Conservation (phyloP, 2,888 invertebrate species). For the Rotaria sp. region DNA sequence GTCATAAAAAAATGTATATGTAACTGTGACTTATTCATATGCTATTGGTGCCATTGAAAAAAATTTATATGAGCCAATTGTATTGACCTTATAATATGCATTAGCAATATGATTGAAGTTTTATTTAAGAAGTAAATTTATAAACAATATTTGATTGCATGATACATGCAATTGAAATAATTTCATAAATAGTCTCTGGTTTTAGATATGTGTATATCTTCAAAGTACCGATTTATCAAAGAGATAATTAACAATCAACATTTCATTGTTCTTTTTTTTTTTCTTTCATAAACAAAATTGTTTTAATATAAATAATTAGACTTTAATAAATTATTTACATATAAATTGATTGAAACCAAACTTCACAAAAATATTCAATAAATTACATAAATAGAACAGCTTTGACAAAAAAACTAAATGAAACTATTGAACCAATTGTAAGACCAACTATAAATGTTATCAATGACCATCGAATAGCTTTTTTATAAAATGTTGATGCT, state of each 20-base stretch:
- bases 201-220: background rate
- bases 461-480: background rate
- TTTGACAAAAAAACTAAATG: background rate
- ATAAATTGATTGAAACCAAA: background rate
- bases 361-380: background rate
- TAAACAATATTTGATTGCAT: background rate
- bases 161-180: background rate
- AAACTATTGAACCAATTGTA: background rate
- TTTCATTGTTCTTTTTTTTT: background rate
- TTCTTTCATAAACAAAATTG: background rate
- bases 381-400: background rate
- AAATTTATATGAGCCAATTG: background rate
- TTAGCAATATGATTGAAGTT: background rate
- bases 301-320: background rate
- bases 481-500: background rate
- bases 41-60: background rate
- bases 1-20: background rate
- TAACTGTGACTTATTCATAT: background rate
- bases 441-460: constrained; percentile 22
- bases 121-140: background rate
- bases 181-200: background rate
- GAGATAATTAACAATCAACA: background rate
- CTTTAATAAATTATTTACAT: background rate
- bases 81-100: background rate
- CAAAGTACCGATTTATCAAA: background rate